These are phyloP conservation scores for Lonchura striata DNA, from an alignment of 2,113 vertebrate species.

Conservation along the genomic window DNA sequence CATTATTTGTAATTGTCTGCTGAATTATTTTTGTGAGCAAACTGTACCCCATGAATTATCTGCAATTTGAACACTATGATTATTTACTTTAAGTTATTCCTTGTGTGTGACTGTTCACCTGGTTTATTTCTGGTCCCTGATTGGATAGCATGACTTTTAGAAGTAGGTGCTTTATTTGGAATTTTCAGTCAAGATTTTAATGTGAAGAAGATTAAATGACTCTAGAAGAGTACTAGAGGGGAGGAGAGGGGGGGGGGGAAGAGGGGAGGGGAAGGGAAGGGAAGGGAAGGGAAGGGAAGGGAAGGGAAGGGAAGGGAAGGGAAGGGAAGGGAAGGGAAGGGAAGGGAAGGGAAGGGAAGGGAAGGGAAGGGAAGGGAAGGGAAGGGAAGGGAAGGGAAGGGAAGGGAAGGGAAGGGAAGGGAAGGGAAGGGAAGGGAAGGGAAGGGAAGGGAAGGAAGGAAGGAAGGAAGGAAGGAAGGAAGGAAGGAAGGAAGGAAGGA, in stretches of 20 bases:
- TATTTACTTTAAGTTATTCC: constrained; percentile 43
- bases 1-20: constrained; percentile 64
- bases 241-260: no score
- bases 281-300: background rate
- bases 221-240: background rate
- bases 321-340: no score
- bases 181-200: background rate
- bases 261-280: no score
- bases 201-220: background rate
- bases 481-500: background rate
- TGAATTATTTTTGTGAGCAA: constrained; percentile 60
- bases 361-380: background rate
- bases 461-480: background rate
- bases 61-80: constrained; percentile 34
- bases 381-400: background rate
- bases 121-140: background rate
- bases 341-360: background rate
- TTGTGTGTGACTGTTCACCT: background rate
- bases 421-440: background rate
- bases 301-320: background rate
- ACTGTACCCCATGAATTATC: constrained; percentile 25
- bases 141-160: background rate
- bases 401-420: background rate
- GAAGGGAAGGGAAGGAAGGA: background rate
- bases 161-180: background rate